Conservation (phyloP, 2,888 invertebrate species). For the Neria commutata region DNA sequence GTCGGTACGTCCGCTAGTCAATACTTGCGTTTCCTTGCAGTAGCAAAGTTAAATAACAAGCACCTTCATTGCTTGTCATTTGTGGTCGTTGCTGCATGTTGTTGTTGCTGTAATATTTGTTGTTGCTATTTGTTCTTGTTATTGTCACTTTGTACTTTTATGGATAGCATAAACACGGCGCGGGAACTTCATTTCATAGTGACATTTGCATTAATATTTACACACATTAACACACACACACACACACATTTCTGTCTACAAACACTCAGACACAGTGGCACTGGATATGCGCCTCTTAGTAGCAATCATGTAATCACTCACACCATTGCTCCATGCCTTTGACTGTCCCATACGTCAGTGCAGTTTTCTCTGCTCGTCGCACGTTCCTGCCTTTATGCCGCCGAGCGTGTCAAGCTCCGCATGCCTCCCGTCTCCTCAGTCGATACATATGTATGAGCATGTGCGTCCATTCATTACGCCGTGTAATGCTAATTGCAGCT, state of each 20-base stretch:
- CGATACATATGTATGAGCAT: conserved; percentile 1
- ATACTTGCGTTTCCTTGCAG: too few species aligned
- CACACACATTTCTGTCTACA: conserved; percentile 9
- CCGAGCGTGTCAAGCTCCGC: too few species aligned
- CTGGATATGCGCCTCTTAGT: conserved; percentile 11
- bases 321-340: not conserved
- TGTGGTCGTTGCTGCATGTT: too few species aligned
- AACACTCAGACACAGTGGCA: conserved; percentile 11
- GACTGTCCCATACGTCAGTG: too few species aligned
- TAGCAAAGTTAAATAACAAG: too few species aligned
- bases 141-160: not conserved
- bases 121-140: not conserved
- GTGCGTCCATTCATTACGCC: not conserved
- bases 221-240: conserved; percentile 24
- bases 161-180: not conserved
- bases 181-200: conserved; percentile 47
- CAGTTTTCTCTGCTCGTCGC: too few species aligned
- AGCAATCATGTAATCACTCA: conserved; percentile 14
- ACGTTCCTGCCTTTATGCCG: too few species aligned
- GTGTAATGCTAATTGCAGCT: conserved; percentile 24
- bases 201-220: conserved; percentile 50
- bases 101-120: not conserved
- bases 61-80: too few species aligned
- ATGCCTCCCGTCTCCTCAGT: too few species aligned
- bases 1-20: too few species aligned